A percentile compares a stretch with the other conserved stretches of the same genome.
phyloP scores from a whole-genome alignment of 2,113 vertebrate species.

The Xiphophorus couchianus region DNA sequence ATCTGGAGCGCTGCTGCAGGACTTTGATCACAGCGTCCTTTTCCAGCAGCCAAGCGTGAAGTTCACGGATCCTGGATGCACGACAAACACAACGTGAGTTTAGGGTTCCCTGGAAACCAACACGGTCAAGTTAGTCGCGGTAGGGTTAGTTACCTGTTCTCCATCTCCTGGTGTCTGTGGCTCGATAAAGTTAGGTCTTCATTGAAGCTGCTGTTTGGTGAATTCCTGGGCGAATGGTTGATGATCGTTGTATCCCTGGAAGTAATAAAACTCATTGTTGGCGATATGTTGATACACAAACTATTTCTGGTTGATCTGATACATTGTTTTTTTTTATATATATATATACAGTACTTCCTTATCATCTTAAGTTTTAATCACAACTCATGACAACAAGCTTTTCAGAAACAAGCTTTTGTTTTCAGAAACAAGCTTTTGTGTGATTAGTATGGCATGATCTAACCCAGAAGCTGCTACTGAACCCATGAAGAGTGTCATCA shows the following conservation, averaged over 20 bases:
- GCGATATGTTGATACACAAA: constrained; percentile 8
- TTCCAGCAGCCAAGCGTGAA: constrained; percentile 94
- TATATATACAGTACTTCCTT: no score
- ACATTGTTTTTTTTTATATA: no score
- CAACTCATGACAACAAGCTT: no score
- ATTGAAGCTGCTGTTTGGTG: constrained; percentile 93
- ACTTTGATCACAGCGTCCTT: constrained; percentile 96
- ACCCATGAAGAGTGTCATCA: not conserved
- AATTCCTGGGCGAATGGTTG: constrained; percentile 91
- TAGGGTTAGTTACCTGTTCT: constrained; percentile 85
- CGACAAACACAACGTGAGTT: not conserved
- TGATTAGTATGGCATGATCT: no score
- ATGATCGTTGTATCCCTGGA: constrained; percentile 95
- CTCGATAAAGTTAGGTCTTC: constrained; percentile 86
- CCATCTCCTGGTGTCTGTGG: constrained; percentile 95
- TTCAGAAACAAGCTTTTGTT: no score
- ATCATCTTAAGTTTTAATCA: no score
- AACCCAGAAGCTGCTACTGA: not conserved
- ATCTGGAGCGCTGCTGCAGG: constrained; percentile 90
- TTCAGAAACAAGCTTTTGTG: no score
- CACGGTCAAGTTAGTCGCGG: no score
- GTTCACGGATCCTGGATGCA: constrained; percentile 85
- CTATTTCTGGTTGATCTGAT: no score
- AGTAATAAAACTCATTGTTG: not conserved
- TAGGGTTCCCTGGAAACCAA: not conserved